Evolutionary conservation across 2,113 vertebrate species (phyloP).

Genomic region (Sturnira hondurensis): DNA sequence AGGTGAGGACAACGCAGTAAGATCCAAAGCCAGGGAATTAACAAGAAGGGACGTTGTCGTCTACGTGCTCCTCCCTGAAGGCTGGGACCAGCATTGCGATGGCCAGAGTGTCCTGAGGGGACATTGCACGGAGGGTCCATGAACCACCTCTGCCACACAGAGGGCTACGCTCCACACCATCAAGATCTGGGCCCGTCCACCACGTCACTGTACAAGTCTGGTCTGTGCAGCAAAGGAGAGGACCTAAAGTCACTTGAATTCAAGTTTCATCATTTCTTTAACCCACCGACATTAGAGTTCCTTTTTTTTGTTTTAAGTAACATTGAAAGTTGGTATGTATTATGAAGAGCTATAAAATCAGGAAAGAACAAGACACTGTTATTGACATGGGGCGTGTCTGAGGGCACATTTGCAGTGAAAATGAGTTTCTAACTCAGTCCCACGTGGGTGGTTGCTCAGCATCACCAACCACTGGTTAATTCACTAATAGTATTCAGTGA

Average conservation of each 20-base stretch:
- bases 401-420: constrained; percentile 70
- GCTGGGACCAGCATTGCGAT: background rate
- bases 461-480: constrained; percentile 68
- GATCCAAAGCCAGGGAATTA: no score
- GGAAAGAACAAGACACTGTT: background rate
- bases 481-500: constrained; percentile 72
- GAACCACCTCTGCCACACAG: background rate
- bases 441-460: background rate
- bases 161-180: background rate
- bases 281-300: background rate
- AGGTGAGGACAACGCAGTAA: background rate
- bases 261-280: constrained; percentile 16
- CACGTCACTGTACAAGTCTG: background rate
- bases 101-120: background rate
- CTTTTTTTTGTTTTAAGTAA: background rate
- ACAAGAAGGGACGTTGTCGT: background rate
- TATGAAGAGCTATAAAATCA: background rate
- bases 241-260: background rate
- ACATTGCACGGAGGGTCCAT: background rate
- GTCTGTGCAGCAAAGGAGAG: background rate
- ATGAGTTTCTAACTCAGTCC: constrained; percentile 69
- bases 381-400: background rate
- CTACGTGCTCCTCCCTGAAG: background rate
- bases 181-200: background rate
- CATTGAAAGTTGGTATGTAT: background rate